Evolutionary conservation across 2,888 invertebrate genomes (phyloP).

Genomic region (Lepetodrilus schrolli): DNA sequence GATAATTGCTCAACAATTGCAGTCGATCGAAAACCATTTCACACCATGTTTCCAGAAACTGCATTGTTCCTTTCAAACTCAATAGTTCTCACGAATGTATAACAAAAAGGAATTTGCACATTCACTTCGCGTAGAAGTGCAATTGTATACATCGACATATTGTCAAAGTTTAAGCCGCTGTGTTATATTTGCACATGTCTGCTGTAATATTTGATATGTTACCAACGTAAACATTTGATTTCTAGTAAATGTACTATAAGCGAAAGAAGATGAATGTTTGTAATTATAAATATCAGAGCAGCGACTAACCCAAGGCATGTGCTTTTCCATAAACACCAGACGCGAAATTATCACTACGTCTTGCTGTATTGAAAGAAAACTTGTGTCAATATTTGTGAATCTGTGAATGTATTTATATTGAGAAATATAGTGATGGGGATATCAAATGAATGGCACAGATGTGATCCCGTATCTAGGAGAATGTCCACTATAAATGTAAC

Average conservation of each 20-base stretch:
- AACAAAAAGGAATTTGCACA: neutral
- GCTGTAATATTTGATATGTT: slow-evolving; percentile 6
- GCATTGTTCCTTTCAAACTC: no score
- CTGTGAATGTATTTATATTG: slow-evolving; percentile 24
- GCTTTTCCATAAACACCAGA: neutral
- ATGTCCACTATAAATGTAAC: no score
- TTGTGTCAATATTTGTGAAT: slow-evolving; percentile 23
- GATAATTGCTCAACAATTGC: slow-evolving; percentile 6
- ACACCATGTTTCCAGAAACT: neutral
- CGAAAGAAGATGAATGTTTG: neutral
- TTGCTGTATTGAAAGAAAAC: slow-evolving; percentile 3
- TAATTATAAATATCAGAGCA: neutral
- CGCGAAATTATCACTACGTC: neutral
- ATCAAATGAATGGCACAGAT: neutral
- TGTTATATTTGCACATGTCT: neutral
- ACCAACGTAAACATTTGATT: slow-evolving; percentile 9
- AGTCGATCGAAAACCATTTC: neutral
- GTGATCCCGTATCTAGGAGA: no score
- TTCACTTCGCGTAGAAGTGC: neutral
- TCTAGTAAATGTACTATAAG: neutral
- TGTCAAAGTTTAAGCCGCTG: neutral
- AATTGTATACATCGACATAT: neutral
- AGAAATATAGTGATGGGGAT: slow-evolving; percentile 7
- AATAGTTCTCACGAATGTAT: no score
- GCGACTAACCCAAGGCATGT: neutral